phyloP scores from a whole-genome alignment of 2,797 vertebrate species.

The Coluber constrictor region DNA sequence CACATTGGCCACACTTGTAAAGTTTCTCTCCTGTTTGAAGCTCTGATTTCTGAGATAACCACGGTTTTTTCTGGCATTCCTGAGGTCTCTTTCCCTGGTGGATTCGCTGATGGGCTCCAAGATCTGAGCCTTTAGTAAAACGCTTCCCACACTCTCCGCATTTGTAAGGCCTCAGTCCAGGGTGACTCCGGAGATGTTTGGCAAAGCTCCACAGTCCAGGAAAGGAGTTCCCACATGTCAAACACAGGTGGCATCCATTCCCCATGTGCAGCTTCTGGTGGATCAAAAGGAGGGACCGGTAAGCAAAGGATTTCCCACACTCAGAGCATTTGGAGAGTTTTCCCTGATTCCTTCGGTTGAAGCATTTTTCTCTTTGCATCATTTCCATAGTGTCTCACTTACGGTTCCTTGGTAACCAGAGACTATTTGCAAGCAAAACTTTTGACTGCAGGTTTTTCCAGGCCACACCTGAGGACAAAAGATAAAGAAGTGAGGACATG shows the following conservation, averaged over 20 bases:
- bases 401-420: not conserved
- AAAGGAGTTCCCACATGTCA: not conserved
- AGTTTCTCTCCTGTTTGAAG: not conserved
- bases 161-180: not conserved
- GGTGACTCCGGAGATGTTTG: not conserved
- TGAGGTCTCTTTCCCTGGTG: not conserved
- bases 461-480: not conserved
- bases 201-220: not conserved
- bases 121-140: not conserved
- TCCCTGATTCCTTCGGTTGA: not conserved
- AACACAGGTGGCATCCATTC: not conserved
- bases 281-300: not conserved
- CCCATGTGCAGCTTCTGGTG: not conserved
- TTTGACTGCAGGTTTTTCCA: not conserved
- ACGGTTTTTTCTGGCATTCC: not conserved
- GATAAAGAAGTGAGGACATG: not conserved
- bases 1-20: not conserved
- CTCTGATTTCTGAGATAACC: not conserved
- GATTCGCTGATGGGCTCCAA: not conserved
- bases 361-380: not conserved
- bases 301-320: not conserved
- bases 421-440: not conserved
- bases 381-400: not conserved
- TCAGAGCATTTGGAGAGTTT: not conserved
- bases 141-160: not conserved